phyloP scores from a whole-genome alignment of 2,888 invertebrate genomes.

The Chironomus tentans region DNA sequence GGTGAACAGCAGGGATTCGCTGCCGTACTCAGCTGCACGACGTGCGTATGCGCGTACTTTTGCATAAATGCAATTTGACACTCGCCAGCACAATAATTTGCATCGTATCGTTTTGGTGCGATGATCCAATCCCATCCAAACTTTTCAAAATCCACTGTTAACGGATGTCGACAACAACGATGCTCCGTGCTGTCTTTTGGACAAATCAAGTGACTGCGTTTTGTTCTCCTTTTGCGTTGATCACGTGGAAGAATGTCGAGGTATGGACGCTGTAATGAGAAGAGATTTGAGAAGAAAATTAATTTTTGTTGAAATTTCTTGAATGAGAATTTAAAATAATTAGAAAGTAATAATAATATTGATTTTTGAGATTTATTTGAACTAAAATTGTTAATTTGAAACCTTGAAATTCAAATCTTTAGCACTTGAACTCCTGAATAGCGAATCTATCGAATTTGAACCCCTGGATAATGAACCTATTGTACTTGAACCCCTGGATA shows the following conservation, averaged over 20 bases:
- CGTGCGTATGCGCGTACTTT: slow-evolving; percentile 79
- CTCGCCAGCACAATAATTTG: slow-evolving; percentile 93
- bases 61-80: slow-evolving; percentile 83
- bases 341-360: no score
- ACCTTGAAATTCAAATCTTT: no score
- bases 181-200: slow-evolving; percentile 62
- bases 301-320: no score
- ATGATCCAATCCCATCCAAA: slow-evolving; percentile 99
- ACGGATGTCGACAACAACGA: slow-evolving; percentile 88
- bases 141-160: slow-evolving; percentile 85
- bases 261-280: slow-evolving; percentile 32
- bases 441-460: no score
- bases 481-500: no score
- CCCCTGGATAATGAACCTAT: no score
- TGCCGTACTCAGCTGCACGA: slow-evolving; percentile 72
- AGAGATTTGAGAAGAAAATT: no score
- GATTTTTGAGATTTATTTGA: no score
- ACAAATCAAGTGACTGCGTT: slow-evolving; percentile 75
- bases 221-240: slow-evolving; percentile 51
- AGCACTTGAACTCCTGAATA: no score
- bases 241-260: slow-evolving; percentile 39
- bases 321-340: no score
- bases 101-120: slow-evolving; percentile 88
- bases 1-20: slow-evolving; percentile 91
- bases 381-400: no score